These are phyloP conservation scores for Bhutanitis thaidina DNA, from an alignment of 2,888 invertebrate genomes.

Conservation along the genomic window DNA sequence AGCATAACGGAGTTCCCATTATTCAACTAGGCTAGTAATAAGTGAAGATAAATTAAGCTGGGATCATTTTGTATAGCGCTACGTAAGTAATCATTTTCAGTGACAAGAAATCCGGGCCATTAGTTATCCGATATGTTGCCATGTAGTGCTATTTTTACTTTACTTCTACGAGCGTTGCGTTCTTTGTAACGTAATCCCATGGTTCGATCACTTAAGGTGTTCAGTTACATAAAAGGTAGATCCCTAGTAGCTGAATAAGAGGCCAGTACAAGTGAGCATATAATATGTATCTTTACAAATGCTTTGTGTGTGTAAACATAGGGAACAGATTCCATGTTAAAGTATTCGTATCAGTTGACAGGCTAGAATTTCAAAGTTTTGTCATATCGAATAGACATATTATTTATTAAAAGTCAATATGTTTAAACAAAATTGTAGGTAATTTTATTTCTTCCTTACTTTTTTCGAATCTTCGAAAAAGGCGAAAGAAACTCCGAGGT, in stretches of 20 bases:
- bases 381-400: no score
- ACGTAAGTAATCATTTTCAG: constrained; percentile 18
- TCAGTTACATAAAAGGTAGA: constrained; percentile 34
- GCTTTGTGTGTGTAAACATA: no score
- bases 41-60: constrained; percentile 3
- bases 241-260: background rate
- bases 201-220: constrained; percentile 52
- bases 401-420: no score
- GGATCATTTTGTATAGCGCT: constrained; percentile 10
- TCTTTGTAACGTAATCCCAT: constrained; percentile 29
- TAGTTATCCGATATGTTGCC: constrained; percentile 47
- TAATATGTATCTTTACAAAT: no score
- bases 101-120: constrained; percentile 36
- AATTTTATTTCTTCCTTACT: no score
- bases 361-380: no score
- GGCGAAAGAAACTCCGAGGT: no score
- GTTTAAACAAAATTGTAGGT: no score
- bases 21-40: background rate
- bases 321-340: no score
- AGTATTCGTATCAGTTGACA: no score
- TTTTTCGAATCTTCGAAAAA: no score
- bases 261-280: no score
- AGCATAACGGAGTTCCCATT: background rate
- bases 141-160: constrained; percentile 22
- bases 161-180: constrained; percentile 30